Evolutionary conservation across 30 jellyfish, hydroid and myxozoan species (phyloP).

Genomic region (Mastigias papua): DNA sequence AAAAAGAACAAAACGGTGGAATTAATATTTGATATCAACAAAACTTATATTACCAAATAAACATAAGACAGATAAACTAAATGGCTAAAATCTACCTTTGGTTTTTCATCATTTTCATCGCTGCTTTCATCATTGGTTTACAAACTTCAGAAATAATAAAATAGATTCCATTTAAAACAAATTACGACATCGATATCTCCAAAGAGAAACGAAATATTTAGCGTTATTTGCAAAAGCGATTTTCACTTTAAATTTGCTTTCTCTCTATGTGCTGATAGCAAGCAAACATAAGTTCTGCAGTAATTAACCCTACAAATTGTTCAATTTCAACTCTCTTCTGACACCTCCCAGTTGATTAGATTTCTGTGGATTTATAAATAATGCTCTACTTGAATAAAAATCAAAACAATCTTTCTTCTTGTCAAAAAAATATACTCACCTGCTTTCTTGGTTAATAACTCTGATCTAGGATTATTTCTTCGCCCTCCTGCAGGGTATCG

Average conservation of each 20-base stretch:
- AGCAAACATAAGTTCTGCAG: no score
- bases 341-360: no score
- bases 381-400: no score
- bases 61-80: not conserved
- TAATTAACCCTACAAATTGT: no score
- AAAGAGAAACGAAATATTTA: no score
- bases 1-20: not conserved
- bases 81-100: conserved; percentile 64
- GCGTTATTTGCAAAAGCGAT: no score
- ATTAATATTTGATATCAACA: not conserved
- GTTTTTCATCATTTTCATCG: conserved; percentile 77
- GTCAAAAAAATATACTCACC: conserved; percentile 13
- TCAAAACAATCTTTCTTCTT: not conserved
- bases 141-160: conserved; percentile 52
- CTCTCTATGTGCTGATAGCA: no score
- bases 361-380: no score
- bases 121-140: conserved; percentile 95
- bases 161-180: not conserved
- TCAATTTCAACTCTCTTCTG: no score
- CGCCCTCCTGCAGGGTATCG: conserved; percentile 67
- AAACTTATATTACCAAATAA: not conserved
- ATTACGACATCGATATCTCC: no score
- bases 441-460: conserved; percentile 49
- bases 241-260: no score
- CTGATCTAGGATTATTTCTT: conserved; percentile 36